Evolutionary conservation across 2,113 vertebrate genomes (phyloP).

Genomic region (Ursus arctos): DNA sequence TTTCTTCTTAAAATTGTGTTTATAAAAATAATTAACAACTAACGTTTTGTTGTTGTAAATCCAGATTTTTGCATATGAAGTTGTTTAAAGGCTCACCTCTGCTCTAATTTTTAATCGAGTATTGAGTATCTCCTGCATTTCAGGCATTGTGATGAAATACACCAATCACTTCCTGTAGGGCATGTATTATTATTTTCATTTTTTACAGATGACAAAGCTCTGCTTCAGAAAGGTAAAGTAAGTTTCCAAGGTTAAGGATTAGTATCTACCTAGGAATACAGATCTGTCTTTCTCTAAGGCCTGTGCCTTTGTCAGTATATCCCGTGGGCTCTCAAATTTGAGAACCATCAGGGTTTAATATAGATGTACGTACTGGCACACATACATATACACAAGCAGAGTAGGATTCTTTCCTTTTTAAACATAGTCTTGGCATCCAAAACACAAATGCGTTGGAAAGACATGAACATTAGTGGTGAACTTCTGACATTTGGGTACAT

Average conservation of each 20-base stretch:
- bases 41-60: not conserved
- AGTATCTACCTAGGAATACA: constrained; percentile 8
- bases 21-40: constrained; percentile 16
- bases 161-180: constrained; percentile 22
- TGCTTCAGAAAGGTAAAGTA: constrained; percentile 61
- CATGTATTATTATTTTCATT: constrained; percentile 60
- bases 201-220: constrained; percentile 64
- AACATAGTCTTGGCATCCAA: constrained; percentile 16
- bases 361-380: not conserved
- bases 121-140: constrained; percentile 42
- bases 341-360: constrained; percentile 5
- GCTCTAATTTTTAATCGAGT: constrained; percentile 57
- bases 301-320: not conserved
- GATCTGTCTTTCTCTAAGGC: constrained; percentile 43
- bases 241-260: constrained; percentile 62
- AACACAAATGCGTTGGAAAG: not conserved
- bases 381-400: not conserved
- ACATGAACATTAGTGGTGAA: not conserved
- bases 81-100: not conserved
- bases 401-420: constrained; percentile 29
- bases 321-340: constrained; percentile 22
- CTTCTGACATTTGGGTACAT: constrained; percentile 11
- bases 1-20: constrained; percentile 57
- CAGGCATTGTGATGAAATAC: constrained; percentile 52
- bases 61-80: constrained; percentile 17